phyloP scores from a whole-genome alignment of 2,888 invertebrate species.

The Dusona sp. region DNA sequence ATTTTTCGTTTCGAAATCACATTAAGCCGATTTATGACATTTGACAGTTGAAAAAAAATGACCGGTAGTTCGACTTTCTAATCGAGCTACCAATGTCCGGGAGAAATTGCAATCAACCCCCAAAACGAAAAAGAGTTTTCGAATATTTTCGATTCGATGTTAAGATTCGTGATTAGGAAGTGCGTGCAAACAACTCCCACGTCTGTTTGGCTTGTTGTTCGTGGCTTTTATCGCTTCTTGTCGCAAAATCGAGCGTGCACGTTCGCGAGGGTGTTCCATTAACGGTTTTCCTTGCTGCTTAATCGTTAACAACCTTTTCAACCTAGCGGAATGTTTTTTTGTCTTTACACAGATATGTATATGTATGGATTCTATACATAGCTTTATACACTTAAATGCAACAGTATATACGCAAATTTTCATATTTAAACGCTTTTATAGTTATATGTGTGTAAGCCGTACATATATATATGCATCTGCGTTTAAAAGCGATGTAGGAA shows the following conservation, averaged over 20 bases:
- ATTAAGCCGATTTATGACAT: not conserved
- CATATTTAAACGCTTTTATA: slow-evolving; percentile 73
- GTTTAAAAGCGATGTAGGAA: slow-evolving; percentile 77
- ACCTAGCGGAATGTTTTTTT: slow-evolving; percentile 18
- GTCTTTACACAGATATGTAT: not conserved
- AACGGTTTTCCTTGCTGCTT: slow-evolving; percentile 71
- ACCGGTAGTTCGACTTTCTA: slow-evolving; percentile 28
- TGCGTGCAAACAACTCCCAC: slow-evolving; percentile 32
- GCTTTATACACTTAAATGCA: not conserved
- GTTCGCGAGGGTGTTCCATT: slow-evolving; percentile 54
- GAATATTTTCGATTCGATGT: not conserved
- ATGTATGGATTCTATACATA: not conserved
- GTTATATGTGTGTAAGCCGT: not conserved
- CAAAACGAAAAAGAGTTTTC: not conserved
- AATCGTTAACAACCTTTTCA: slow-evolving; percentile 69
- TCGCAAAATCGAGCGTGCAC: slow-evolving; percentile 49
- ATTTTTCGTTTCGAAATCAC: not conserved
- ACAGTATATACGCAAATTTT: not conserved
- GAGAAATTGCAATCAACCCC: slow-evolving; percentile 16
- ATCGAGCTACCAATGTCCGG: not conserved
- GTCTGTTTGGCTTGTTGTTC: slow-evolving; percentile 22
- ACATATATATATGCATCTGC: slow-evolving; percentile 2
- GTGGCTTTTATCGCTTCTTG: slow-evolving; percentile 44
- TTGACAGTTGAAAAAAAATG: slow-evolving; percentile 13
- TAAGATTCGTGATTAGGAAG: slow-evolving; percentile 13